Base-by-base conservation (phyloP, 1,140 invertebrate species). In the Cataglyphis hispanica region DNA sequence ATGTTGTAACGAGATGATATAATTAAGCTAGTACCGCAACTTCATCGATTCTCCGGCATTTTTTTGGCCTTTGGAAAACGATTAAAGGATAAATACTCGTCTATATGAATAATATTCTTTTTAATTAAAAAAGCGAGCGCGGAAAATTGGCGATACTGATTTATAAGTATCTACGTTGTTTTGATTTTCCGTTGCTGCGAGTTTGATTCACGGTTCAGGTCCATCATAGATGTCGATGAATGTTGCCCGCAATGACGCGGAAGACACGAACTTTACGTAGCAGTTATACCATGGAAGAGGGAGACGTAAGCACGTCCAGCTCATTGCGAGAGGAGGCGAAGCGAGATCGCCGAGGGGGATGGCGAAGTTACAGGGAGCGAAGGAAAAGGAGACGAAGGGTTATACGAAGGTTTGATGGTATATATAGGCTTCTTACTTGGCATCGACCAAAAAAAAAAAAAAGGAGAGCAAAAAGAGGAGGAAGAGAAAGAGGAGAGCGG, bases 251-350 rank as follows among this genome's bases (percentile, higher is more conserved):
- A 91, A 93, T 93, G 91, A 92, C 86, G 87, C 86, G 86, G 86
- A 86, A 91, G 91, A 92, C 92, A 91, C 87, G 91, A 88, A 89
- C 86, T 89, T 92, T 86, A 86, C 89, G 89, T 92, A 86, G 85
- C 84, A 76, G 78, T 87, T 89, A 75, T 81, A 37, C 76, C 37
- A 37, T 76, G 40, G 56, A 40, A 60, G 64, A 58, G 40, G 37
- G 63, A 61, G 37, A 58, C 75, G 46, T 27, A 46, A 34, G 50
- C 61, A 60, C 25, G 46, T 60, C 22, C 46, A 69, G 37, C 40
- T 66, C 34, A 58, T 78, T 7, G 34, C 16, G 16, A 58, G 16
- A 58, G 10, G 37, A 46, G 58, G 43, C 76, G 60, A 78, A 64
- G 43, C 72, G 31, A 50, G 25, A 63, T 66, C 34, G 74, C 53